A percentile compares a stretch with the other conserved stretches of the same genome.
Conservation (phyloP, 2,888 invertebrate species). For the Oscheius onirici region DNA sequence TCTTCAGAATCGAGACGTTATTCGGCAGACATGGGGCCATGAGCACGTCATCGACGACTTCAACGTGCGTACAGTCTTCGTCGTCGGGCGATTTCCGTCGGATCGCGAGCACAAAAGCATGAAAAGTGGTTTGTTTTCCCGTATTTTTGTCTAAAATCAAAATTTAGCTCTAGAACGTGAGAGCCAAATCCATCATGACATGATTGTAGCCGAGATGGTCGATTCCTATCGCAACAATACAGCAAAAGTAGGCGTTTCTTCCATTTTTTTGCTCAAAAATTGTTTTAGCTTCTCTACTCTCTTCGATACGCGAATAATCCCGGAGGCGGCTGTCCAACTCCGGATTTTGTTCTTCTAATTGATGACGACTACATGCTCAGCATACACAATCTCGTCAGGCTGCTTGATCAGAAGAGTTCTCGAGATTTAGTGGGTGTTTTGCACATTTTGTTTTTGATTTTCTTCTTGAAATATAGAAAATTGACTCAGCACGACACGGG, state of each 20-base stretch:
- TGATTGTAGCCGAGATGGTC: conserved; percentile 53
- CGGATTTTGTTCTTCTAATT: conserved; percentile 61
- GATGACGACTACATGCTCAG: conserved; percentile 69
- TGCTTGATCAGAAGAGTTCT: conserved; percentile 27
- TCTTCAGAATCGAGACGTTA: conserved; percentile 27
- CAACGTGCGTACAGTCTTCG: conserved; percentile 25
- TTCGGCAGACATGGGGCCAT: conserved; percentile 31
- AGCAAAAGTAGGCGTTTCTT: conserved; percentile 47
- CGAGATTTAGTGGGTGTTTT: conserved; percentile 9
- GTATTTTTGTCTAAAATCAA: neutral
- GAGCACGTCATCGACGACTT: conserved; percentile 31
- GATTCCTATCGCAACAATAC: conserved; percentile 67
- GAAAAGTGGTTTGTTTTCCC: conserved; percentile 18
- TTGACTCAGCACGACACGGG: too few species aligned
- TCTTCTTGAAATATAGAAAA: neutral
- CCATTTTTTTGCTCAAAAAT: neutral
- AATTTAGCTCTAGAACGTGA: conserved; percentile 40
- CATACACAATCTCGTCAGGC: conserved; percentile 49
- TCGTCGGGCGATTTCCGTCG: conserved; percentile 28
- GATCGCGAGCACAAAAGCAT: conserved; percentile 30
- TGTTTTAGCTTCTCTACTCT: conserved; percentile 44
- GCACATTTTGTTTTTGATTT: neutral
- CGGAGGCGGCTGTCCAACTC: conserved; percentile 30
- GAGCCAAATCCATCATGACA: conserved; percentile 42
- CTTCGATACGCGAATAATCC: conserved; percentile 39